Evolutionary conservation across 2,888 invertebrate genomes (phyloP).

Genomic region (Spisula subtruncata): DNA sequence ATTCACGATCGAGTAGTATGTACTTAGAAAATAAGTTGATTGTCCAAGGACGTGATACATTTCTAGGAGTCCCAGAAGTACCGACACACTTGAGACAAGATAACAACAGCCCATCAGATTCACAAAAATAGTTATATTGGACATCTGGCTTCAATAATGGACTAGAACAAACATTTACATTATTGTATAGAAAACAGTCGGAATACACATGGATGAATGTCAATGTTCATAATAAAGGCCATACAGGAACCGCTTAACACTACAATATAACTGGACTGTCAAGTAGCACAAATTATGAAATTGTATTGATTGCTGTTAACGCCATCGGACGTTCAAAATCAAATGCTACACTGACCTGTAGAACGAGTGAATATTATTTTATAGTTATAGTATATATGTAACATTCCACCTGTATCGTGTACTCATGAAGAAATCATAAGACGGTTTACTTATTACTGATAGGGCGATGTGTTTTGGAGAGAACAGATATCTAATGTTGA

Average conservation of each 20-base stretch:
- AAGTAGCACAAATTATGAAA: not conserved
- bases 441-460: no score
- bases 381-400: no score
- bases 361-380: no score
- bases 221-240: no score
- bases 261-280: not conserved
- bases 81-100: not conserved
- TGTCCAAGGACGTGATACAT: no score
- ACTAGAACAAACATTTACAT: not conserved
- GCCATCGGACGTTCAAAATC: not conserved
- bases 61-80: not conserved
- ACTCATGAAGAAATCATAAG: no score
- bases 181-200: not conserved
- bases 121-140: not conserved
- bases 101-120: not conserved
- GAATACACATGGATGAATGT: not conserved
- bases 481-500: no score
- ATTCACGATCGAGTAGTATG: no score
- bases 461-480: no score
- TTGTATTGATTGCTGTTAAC: not conserved
- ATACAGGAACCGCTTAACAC: not conserved
- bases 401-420: no score
- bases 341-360: no score
- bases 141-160: not conserved
- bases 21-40: no score